Evolutionary conservation across 1,140 invertebrate genomes (phyloP), one percentile per base, ranked within the genome.

Genomic region (Polypedilum vanderplanki): DNA sequence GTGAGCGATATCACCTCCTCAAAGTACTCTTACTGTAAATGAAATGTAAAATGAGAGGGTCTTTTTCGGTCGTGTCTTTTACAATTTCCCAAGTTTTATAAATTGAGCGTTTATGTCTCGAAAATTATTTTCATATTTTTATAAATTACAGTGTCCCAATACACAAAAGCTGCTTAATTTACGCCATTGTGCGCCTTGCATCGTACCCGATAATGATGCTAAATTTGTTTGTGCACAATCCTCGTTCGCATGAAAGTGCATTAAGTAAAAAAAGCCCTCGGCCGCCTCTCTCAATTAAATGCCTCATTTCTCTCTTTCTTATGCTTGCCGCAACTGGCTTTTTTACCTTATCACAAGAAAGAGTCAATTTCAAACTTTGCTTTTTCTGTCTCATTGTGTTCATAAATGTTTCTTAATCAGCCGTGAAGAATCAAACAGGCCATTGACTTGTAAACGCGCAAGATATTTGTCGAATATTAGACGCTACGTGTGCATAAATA

Each of bases 401-500:
- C 8, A 57, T 57, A 57, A 33, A 57, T 57, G 46, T 57, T 57
- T 57, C 46, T 57, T 57, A 57, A 57, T 57, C 46, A 57, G 46
- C 12, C 46, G 46, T n/a, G 46, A 57, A 57, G n/a, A 57, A 57
- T 57, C 46, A 57, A 57, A 57, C 15, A 12, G 46, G 46, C 46
- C 46, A 57, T 57, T 57, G 46, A 57, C 46, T 57, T 57, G 46
- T n/a, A 12, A 57, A 33, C 24, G 5, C 24, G 46, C 46, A 12
- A 57, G 46, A 57, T 57, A 57, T 57, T 57, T 57, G 46, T 57
- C 46, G 46, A 57, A 57, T 57, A 57, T 57, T 57, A 57, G 46
- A n/a, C 46, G 46, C 46, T 57, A 57, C 12, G 10, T 57, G n/a
- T 57, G n/a, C n/a, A n/a, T 46, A 46, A n/a, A n/a, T 57, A 57